A percentile compares a stretch with the other conserved stretches of the same genome.
phyloP scores from a whole-genome alignment of 2,113 vertebrate genomes.

The Pseudopipra pipra region DNA sequence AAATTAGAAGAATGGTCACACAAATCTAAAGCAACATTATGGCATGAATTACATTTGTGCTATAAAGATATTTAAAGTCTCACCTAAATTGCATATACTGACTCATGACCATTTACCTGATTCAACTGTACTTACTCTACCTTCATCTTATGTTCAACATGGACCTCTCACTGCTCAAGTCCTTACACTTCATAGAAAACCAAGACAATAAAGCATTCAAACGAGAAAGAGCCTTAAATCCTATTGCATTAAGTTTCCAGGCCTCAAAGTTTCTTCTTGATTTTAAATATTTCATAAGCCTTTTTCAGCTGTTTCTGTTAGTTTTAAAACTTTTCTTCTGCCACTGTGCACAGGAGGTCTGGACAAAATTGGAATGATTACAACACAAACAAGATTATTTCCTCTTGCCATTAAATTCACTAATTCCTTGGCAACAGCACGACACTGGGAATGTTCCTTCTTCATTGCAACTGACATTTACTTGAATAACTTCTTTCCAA shows the following conservation, averaged over 20 bases:
- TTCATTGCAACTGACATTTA: background rate
- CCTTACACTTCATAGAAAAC: background rate
- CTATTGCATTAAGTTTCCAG: rapidly evolving
- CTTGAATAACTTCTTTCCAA: background rate
- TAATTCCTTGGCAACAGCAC: background rate
- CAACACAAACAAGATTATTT: background rate
- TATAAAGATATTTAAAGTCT: background rate
- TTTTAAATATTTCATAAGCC: background rate
- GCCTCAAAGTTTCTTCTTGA: background rate
- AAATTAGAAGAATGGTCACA: background rate
- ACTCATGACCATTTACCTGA: background rate
- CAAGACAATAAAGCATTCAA: background rate
- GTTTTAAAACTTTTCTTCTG: background rate
- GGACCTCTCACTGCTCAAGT: background rate
- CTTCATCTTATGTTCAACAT: background rate
- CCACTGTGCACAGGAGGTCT: background rate
- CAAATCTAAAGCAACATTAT: background rate
- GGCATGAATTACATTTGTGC: background rate
- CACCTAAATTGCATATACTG: background rate
- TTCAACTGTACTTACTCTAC: background rate
- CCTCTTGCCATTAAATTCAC: background rate
- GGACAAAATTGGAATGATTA: background rate
- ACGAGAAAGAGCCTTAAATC: background rate
- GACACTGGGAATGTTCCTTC: background rate
- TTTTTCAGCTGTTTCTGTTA: background rate